Base-by-base conservation (phyloP, 2,113 vertebrate species). In the Oryctolagus cuniculus region DNA sequence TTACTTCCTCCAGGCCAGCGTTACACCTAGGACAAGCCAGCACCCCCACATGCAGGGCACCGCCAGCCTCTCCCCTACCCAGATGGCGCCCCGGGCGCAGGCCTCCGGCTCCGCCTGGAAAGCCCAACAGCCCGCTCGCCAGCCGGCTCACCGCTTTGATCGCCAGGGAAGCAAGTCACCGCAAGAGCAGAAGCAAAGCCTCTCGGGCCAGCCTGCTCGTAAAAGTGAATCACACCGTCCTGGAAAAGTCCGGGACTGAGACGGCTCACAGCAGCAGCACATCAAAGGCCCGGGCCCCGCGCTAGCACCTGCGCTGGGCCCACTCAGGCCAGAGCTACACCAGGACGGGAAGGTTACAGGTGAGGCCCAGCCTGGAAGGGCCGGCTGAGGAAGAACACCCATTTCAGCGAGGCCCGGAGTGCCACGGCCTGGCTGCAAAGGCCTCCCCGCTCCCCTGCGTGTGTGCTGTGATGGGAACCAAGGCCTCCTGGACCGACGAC, bases 111-210 rank as follows among this genome's bases (percentile, higher is more conserved):
- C 31, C 64, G 44, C 51, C 19, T 29, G 74, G 81, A n/a, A 27
- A 67, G 69, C 55, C 72, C 55, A 93, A 61, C 10, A 34, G 2
- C 34, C 73, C n/a, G 11, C 66, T 75, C 85, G 87, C 25, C 49
- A 81, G 69, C 87, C 16, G 55, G 29, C 29, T 86, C 67, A 29
- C 83, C 78, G 6, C 87, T 91, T 77, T 94, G 93, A 87, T 87
- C 87, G 15, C 21, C 10, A 29, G 75, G 66, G 49, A 84, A 78
- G 88, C 93, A 90, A 90, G 95, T 90, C 55, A 21, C 49, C 74
- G 84, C 87, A 96, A 15, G 93, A 91, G 63, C 6, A 94, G 84
- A 89, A 80, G 88, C 67, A 25, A 69, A 74, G 87, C 21, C 72
- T 61, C 66, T 53, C 15, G 27, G 74, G 89, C 87, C 79, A 89